Conservation (phyloP, 2,113 vertebrate species). For the Hiodon tergisus region DNA sequence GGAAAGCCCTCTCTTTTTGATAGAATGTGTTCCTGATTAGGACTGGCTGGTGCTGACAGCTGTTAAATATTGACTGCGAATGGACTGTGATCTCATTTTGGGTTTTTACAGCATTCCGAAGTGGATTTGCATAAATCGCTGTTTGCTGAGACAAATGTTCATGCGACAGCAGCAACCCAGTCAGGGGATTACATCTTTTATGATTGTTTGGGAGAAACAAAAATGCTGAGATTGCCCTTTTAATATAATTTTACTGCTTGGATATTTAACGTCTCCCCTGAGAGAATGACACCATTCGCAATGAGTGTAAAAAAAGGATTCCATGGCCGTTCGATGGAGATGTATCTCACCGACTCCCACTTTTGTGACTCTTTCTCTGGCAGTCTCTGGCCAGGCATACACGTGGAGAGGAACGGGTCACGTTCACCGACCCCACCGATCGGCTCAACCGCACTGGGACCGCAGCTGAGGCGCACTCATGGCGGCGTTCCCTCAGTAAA, state of each 20-base stretch:
- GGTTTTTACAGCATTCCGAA: conserved; percentile 23
- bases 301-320: too few species aligned
- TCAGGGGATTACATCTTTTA: conserved; percentile 21
- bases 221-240: conserved; percentile 24
- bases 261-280: conserved; percentile 18
- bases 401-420: too few species aligned
- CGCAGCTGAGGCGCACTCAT: too few species aligned
- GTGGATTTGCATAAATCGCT: conserved; percentile 27
- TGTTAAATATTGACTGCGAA: conserved; percentile 5
- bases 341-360: too few species aligned
- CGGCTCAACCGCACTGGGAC: too few species aligned
- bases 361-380: too few species aligned
- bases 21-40: not conserved
- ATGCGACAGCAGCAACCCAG: conserved; percentile 25
- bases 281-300: not conserved
- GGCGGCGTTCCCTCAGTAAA: too few species aligned
- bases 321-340: too few species aligned
- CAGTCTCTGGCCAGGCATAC: too few species aligned
- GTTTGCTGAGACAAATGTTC: conserved; percentile 22
- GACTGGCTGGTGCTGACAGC: not conserved
- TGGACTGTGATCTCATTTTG: conserved; percentile 23
- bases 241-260: conserved; percentile 18
- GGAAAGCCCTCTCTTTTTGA: not conserved
- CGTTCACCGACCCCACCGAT: too few species aligned
- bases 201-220: conserved; percentile 15